Base-by-base conservation (phyloP, 1,140 invertebrate species). In the Euglossa dilemma region DNA sequence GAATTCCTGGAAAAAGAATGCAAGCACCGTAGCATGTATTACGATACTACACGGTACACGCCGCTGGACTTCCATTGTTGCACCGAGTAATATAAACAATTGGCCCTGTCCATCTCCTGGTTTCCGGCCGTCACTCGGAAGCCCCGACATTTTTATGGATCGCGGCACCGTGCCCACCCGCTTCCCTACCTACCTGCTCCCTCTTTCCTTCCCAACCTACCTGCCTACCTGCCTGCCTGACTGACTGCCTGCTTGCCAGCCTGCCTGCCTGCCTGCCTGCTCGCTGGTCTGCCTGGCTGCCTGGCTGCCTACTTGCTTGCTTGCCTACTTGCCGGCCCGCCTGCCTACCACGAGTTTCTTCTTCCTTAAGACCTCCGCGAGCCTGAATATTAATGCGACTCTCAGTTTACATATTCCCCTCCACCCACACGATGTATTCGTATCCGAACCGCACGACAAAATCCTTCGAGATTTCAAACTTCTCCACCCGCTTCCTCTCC, bases 61-160 rank as follows among this genome's bases (percentile, higher is more conserved):
- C 64, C 63, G 81, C 66, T 80, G 84, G 87, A 84, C 85, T 85
- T 90, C 91, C 91, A 94, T 94, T 93, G 93, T 94, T 93, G 92
- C 92, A 88, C 87, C 87, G 90, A 90, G 92, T 92, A 93, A 94
- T 93, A 93, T 93, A 94, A 93, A 93, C 93, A 94, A 94, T 94
- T 94, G 93, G 93, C 93, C 93, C 93, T 94, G 93, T 94, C 94
- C 93, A 92, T 94, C 93, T 92, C 85, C 72, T 83, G 86, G 91
- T 89, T 94, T 94, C 93, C 94, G 93, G 91, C 93, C 91, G 93
- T 94, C 93, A 94, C 91, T 94, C 93, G 91, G 87, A 91, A 91
- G 89, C 88, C 90, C 86, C 92, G 93, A 94, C 93, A 93, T 94
- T 94, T 94, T 94, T 94, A 94, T 93, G 93, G 93, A 93, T 93